These are phyloP conservation scores for Antrozous pallidus DNA, from an alignment of 2,797 vertebrate genomes.

Conservation along the genomic window DNA sequence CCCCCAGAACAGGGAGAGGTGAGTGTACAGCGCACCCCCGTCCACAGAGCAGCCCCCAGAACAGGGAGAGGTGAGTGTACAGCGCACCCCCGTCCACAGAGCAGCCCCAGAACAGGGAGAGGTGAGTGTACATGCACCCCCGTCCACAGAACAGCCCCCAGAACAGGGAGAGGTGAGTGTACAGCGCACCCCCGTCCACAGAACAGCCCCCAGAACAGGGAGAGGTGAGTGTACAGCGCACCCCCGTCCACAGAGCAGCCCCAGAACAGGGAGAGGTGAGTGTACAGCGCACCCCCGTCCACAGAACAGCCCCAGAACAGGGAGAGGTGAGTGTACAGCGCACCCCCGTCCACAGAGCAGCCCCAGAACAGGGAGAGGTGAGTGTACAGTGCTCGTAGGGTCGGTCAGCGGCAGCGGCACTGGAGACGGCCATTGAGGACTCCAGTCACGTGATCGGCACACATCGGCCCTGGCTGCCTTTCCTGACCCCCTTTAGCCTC, in stretches of 20 bases:
- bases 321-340: conserved; percentile 62
- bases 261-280: conserved; percentile 69
- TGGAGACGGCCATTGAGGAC: not conserved
- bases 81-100: conserved; percentile 67
- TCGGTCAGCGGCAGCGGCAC: not conserved
- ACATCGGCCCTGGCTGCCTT: not conserved
- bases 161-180: conserved; percentile 69
- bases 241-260: conserved; percentile 68
- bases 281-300: conserved; percentile 63
- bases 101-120: conserved; percentile 67
- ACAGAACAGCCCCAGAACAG: conserved; percentile 68
- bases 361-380: conserved; percentile 69
- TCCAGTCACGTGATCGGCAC: not conserved
- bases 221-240: conserved; percentile 64
- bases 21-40: conserved; percentile 62
- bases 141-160: conserved; percentile 64
- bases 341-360: conserved; percentile 71
- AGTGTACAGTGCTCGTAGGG: not conserved
- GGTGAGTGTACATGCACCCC: conserved; percentile 69
- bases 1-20: conserved; percentile 69
- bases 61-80: conserved; percentile 68
- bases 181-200: conserved; percentile 68
- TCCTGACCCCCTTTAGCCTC: not conserved
- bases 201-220: conserved; percentile 66
- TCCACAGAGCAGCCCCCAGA: conserved; percentile 66